phyloP scores from a whole-genome alignment of 1,140 invertebrate genomes.

The Philopotamus ludificatus region DNA sequence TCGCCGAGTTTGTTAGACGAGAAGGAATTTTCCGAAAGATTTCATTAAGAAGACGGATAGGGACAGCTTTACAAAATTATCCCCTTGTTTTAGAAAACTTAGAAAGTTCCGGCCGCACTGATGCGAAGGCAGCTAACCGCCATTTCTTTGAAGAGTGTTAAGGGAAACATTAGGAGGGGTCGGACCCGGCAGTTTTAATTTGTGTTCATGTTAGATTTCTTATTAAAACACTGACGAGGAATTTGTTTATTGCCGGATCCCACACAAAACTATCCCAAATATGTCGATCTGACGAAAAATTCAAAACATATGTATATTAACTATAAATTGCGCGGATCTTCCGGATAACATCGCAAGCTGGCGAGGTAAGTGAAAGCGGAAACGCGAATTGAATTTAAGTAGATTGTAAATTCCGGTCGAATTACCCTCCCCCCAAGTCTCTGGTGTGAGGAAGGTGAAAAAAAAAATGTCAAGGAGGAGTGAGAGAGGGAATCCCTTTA shows the following conservation, averaged over 20 bases:
- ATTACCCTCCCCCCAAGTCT: conserved; percentile 18
- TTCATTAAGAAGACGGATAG: conserved; percentile 41
- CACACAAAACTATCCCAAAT: no score
- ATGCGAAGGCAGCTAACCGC: conserved; percentile 31
- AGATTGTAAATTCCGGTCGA: conserved; percentile 34
- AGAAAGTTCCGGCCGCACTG: conserved; percentile 30
- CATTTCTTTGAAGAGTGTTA: conserved; percentile 32
- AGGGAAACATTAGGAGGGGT: conserved; percentile 27
- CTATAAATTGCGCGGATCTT: no score
- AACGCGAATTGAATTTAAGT: conserved; percentile 38
- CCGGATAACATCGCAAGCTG: no score
- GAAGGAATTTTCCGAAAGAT: conserved; percentile 40
- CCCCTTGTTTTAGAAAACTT: conserved; percentile 41
- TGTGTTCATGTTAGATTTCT: no score
- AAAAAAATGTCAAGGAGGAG: conserved; percentile 37
- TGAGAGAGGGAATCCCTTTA: conserved; percentile 11
- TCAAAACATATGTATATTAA: no score
- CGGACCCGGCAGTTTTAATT: neutral
- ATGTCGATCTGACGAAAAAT: no score
- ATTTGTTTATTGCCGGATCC: no score
- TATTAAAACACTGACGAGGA: no score
- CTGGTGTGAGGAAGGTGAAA: conserved; percentile 37
- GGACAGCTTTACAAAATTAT: conserved; percentile 41
- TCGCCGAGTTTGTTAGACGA: conserved; percentile 36
- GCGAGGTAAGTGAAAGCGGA: neutral